phyloP scores from a whole-genome alignment of 2,888 invertebrate species.

The Tribolium freemani region DNA sequence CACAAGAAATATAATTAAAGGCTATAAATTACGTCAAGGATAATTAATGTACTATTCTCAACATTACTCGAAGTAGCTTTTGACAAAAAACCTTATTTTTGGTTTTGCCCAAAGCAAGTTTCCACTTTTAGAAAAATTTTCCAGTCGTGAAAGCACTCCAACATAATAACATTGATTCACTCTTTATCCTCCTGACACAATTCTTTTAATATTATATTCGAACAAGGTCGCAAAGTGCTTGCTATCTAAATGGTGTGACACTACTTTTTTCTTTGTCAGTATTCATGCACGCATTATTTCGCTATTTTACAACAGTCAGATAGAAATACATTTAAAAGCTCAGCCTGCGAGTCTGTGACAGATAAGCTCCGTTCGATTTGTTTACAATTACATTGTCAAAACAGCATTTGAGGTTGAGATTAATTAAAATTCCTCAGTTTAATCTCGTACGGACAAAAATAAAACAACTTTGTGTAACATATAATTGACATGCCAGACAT shows the following conservation, averaged over 20 bases:
- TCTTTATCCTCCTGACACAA: conserved; percentile 17
- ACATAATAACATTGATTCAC: conserved; percentile 32
- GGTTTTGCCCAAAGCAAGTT: conserved; percentile 3
- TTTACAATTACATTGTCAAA: conserved; percentile 22
- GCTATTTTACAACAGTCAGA: neutral
- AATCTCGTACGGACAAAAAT: conserved; percentile 5
- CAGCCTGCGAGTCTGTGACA: neutral
- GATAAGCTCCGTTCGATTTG: conserved; percentile 3
- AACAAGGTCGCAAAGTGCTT: conserved; percentile 23
- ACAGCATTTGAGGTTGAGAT: conserved; percentile 5
- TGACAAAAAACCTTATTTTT: neutral
- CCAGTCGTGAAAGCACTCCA: conserved; percentile 27
- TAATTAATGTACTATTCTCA: neutral
- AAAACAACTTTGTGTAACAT: conserved; percentile 7
- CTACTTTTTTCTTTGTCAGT: neutral
- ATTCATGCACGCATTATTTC: neutral
- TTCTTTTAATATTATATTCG: conserved; percentile 24
- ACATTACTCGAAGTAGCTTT: neutral
- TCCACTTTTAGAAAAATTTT: conserved; percentile 10
- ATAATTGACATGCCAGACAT: conserved; percentile 17
- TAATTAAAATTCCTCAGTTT: conserved; percentile 9
- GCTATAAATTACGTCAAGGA: neutral
- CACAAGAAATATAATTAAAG: neutral
- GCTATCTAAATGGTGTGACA: conserved; percentile 12
- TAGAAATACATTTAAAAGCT: neutral